These are phyloP conservation scores for Martes flavigula DNA, from an alignment of 2,797 vertebrate species.

Conservation along the genomic window DNA sequence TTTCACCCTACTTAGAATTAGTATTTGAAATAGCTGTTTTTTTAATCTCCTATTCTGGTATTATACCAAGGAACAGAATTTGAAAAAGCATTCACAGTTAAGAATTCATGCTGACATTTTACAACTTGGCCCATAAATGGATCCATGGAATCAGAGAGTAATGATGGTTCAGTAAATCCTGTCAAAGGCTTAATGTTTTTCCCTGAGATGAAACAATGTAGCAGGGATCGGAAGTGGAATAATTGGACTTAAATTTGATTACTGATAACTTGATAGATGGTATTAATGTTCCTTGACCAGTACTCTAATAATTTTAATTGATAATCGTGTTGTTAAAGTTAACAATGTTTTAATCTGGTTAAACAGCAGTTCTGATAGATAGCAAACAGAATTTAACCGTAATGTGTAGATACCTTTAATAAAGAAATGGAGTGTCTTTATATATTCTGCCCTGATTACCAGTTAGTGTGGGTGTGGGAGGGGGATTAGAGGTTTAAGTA, in stretches of 20 bases:
- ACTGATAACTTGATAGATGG: background rate
- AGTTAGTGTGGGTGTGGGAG: background rate
- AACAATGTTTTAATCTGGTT: slow-evolving; percentile 35
- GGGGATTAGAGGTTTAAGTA: slow-evolving; percentile 29
- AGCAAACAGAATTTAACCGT: slow-evolving; percentile 32
- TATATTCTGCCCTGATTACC: slow-evolving; percentile 21
- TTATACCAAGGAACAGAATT: background rate
- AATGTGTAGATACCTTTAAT: background rate
- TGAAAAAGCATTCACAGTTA: background rate
- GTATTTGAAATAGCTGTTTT: slow-evolving; percentile 12
- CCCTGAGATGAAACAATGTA: background rate
- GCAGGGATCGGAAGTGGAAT: background rate
- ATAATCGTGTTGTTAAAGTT: background rate
- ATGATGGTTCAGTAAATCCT: background rate
- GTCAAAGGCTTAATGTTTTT: slow-evolving; percentile 27
- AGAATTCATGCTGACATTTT: slow-evolving; percentile 1
- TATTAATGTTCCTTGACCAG: background rate
- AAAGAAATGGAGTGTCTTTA: slow-evolving; percentile 49
- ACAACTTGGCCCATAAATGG: slow-evolving; percentile 4
- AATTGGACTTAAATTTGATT: slow-evolving; percentile 31
- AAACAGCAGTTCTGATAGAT: background rate
- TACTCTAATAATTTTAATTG: background rate
- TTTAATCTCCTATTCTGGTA: slow-evolving; percentile 5
- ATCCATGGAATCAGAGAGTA: slow-evolving; percentile 5
- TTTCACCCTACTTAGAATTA: slow-evolving; percentile 47